These are phyloP conservation scores for Chaenocephalus aceratus DNA, from an alignment of 2,113 vertebrate species.

Conservation along the genomic window DNA sequence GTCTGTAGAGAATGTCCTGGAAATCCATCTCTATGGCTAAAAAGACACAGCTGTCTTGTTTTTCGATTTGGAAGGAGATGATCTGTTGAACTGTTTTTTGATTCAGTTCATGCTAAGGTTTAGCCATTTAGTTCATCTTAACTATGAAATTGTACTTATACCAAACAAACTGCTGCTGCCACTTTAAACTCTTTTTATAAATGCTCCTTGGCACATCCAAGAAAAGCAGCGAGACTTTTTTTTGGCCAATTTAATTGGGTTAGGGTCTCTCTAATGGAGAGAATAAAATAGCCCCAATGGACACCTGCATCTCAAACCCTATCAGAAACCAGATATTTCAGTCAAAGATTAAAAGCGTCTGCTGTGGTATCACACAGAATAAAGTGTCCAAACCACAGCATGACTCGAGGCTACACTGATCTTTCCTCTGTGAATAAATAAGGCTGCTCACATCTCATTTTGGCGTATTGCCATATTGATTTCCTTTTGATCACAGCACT, in stretches of 20 bases:
- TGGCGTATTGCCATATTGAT: conserved; percentile 22
- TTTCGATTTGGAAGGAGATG: neutral
- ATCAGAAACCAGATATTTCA: neutral
- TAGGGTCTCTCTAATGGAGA: neutral
- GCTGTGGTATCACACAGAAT: conserved; percentile 47
- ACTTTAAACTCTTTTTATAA: neutral
- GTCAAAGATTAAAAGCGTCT: conserved; percentile 19
- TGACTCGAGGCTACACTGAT: conserved; percentile 27
- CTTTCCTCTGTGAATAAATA: conserved; percentile 54
- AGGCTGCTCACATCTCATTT: conserved; percentile 37
- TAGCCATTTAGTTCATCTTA: neutral
- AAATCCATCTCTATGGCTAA: neutral
- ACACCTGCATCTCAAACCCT: neutral
- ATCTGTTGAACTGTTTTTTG: too few species aligned
- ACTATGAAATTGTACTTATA: neutral
- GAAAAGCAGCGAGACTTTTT: neutral
- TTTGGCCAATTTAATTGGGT: too few species aligned
- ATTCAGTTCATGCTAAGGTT: neutral
- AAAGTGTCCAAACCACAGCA: conserved; percentile 29
- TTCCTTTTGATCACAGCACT: conserved; percentile 14
- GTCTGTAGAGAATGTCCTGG: neutral
- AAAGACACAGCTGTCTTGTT: neutral
- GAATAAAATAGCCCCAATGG: neutral
- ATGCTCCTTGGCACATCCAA: neutral
- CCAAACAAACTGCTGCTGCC: neutral